Evolutionary conservation across 1,140 invertebrate genomes (phyloP).

Genomic region (Sycophila sp.): DNA sequence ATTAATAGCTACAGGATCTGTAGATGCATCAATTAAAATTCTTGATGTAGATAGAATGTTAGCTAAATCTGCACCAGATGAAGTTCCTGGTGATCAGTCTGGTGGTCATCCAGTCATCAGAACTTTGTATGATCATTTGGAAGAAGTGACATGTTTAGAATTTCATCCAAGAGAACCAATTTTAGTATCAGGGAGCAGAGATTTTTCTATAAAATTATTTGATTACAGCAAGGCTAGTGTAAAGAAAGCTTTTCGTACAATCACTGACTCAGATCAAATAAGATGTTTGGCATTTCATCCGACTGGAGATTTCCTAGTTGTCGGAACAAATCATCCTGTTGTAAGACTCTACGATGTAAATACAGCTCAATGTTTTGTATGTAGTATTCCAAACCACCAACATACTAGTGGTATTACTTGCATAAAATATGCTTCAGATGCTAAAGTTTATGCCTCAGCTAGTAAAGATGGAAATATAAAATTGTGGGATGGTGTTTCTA

Average conservation of each 20-base stretch:
- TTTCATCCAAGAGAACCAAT: constrained; percentile 96
- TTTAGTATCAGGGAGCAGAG: constrained; percentile 91
- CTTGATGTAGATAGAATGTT: constrained; percentile 98
- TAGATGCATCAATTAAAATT: constrained; percentile 99
- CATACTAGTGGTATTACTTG: constrained; percentile 88
- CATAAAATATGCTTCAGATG: constrained; percentile 82
- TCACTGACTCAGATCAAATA: constrained; percentile 91
- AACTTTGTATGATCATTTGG: constrained; percentile 97
- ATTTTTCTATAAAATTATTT: constrained; percentile 95
- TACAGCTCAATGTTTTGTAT: constrained; percentile 95
- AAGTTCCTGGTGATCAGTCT: constrained; percentile 80
- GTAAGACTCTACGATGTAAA: constrained; percentile 95
- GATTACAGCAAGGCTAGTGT: constrained; percentile 98
- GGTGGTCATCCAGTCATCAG: constrained; percentile 97
- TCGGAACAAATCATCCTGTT: constrained; percentile 91
- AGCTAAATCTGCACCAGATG: constrained; percentile 90
- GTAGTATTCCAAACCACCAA: constrained; percentile 89
- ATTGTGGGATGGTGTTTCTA: constrained; percentile 95
- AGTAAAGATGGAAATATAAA: constrained; percentile 95
- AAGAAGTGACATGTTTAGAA: constrained; percentile 96
- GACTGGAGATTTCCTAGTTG: constrained; percentile 91
- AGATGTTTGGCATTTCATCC: constrained; percentile 94
- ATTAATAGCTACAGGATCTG: constrained; percentile 96
- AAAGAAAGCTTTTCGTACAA: constrained; percentile 96
- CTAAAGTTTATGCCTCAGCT: constrained; percentile 88